Conservation (phyloP, 1,140 invertebrate genomes). For the Dendroctonus valens region DNA sequence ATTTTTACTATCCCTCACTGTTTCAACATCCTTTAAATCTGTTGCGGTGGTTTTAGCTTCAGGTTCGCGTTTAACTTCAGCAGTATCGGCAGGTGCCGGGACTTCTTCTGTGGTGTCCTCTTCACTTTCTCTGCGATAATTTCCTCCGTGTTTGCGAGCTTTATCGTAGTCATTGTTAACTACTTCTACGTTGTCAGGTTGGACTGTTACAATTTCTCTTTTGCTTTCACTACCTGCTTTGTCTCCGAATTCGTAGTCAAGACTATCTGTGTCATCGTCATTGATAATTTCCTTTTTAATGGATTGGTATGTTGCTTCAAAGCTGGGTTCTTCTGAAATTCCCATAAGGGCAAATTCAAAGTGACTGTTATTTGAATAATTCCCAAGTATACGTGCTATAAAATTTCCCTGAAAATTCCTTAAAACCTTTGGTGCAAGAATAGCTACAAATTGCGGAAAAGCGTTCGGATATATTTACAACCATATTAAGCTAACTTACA, state of each 20-base stretch:
- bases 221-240: constrained; percentile 19
- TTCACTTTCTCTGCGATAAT: constrained; percentile 26
- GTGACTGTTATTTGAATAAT: too few relatives aligned
- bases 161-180: constrained; percentile 34
- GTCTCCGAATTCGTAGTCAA: not conserved
- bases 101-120: constrained; percentile 3
- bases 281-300: constrained; percentile 7
- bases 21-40: constrained; percentile 1
- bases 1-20: constrained; percentile 7
- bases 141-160: constrained; percentile 38
- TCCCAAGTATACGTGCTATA: too few relatives aligned
- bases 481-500: too few relatives aligned
- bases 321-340: too few relatives aligned
- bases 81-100: not conserved
- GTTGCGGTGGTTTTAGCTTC: not conserved
- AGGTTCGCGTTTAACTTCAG: constrained; percentile 4
- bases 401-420: too few relatives aligned
- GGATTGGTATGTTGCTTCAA: not conserved
- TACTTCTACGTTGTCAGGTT: constrained; percentile 7
- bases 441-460: not conserved
- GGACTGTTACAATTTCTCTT: constrained; percentile 12
- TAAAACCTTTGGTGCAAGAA: too few relatives aligned
- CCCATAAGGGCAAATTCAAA: too few relatives aligned
- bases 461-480: not conserved
- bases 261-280: not conserved